These are phyloP conservation scores for Platyrinchus mystaceus DNA, from an alignment of 2,797 vertebrate genomes.

Conservation along the genomic window DNA sequence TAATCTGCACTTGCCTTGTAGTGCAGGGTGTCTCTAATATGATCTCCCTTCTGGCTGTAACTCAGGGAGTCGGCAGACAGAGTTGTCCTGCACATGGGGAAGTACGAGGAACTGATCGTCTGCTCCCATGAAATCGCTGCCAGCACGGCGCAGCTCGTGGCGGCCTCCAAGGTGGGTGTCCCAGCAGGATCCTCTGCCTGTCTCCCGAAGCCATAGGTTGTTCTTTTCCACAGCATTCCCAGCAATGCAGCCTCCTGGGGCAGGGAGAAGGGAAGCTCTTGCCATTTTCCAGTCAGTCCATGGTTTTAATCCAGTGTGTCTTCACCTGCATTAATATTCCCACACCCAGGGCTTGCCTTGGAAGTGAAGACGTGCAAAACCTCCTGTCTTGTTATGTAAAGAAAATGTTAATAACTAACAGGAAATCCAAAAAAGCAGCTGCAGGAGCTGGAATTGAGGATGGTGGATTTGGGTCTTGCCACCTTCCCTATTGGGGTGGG, in stretches of 20 bases:
- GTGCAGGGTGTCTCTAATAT: neutral
- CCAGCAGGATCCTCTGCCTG: neutral
- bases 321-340: neutral
- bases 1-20: neutral
- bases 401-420: neutral
- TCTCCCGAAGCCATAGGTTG: neutral
- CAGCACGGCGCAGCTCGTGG: constrained; percentile 96
- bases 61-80: constrained; percentile 92
- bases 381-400: neutral
- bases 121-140: constrained; percentile 97
- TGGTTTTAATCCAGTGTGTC: neutral
- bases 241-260: neutral
- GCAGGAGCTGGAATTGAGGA: neutral
- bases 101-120: constrained; percentile 95
- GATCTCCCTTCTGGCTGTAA: neutral
- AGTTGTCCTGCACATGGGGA: constrained; percentile 92
- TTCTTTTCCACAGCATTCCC: neutral
- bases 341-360: neutral
- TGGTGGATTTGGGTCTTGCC: neutral
- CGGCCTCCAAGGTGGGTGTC: constrained; percentile 91
- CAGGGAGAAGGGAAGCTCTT: neutral
- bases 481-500: neutral
- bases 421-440: neutral
- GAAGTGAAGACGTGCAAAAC: neutral
- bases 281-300: neutral